Conservation (phyloP, 2,113 vertebrate genomes). For the Rallus limicola region DNA sequence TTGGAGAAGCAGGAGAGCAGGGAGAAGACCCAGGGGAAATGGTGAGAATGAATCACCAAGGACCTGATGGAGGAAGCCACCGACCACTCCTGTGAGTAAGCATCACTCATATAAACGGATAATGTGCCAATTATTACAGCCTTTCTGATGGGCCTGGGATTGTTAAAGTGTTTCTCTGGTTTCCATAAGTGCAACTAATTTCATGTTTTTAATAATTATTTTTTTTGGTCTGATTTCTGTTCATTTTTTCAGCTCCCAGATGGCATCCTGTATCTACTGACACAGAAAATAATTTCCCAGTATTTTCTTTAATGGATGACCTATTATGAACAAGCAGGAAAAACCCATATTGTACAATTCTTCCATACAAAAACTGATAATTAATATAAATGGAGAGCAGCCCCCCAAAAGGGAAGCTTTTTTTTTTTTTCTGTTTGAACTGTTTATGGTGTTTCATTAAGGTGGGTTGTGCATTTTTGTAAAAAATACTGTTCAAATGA, state of each 20-base stretch:
- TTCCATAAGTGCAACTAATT: constrained; percentile 17
- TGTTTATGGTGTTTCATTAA: not conserved
- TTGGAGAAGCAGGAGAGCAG: not conserved
- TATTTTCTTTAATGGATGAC: constrained; percentile 59
- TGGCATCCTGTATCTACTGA: constrained; percentile 50
- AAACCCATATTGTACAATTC: constrained; percentile 29
- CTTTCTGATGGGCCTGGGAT: not conserved
- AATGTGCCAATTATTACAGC: not conserved
- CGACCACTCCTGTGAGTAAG: not conserved
- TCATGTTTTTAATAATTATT: not conserved
- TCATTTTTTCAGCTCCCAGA: constrained; percentile 60
- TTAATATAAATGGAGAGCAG: constrained; percentile 38
- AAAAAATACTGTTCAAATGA: not conserved
- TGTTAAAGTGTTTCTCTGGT: not conserved
- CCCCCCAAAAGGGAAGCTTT: not conserved
- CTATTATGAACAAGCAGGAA: constrained; percentile 31
- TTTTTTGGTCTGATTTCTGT: not conserved
- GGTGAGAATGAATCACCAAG: not conserved
- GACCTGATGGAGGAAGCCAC: not conserved
- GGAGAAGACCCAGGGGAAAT: not conserved
- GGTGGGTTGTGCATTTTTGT: not conserved
- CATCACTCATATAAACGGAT: not conserved
- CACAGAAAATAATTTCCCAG: constrained; percentile 58
- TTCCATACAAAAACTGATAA: constrained; percentile 20
- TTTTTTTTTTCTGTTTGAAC: not conserved